Base-by-base conservation (phyloP, 2,113 vertebrate species). In the Diadophis punctatus region DNA sequence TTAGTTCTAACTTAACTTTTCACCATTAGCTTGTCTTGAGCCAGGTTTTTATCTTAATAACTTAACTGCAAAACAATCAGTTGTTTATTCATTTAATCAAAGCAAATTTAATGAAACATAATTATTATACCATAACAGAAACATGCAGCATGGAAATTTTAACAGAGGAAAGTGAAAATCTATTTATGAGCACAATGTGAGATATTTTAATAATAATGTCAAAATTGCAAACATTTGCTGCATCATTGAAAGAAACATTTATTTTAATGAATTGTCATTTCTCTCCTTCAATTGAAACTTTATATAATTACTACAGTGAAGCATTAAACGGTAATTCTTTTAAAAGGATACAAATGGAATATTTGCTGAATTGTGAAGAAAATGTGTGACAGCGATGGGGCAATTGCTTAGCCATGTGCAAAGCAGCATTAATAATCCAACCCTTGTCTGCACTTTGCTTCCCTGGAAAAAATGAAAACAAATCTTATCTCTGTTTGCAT, bases 331-430 rank as follows among this genome's bases (percentile, higher is more conserved):
- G 25, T 5, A 23, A 86, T 92, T 80, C 92, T 58, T 88, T 56
- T 20, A 18, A 92, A 98, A 99, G 99, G 99, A 99, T 99, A 99
- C 99, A 92, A 99, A 99, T 87, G 99, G 99, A 90, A 99, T 97
- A 52, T 99, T 99, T 95, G 99, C 98, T 93, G 99, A 98, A 88
- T 99, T 99, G 97, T 99, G 99, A 88, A 99, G 98, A 96, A 99
- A 99, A 96, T 99, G 99, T 1, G 98, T 99, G 95, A 99, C 99
- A 1, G 99, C 99, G 63, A 99, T 99, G 0, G 99, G 99, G 96
- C 99, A 99, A 97, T 98, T 99, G 97, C 98, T 99, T 92, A 99
- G 98, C 99, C 99, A 99, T 1, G 99, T 99, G 93, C 99, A 99
- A 90, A 99, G 98, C 96, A 99, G 96, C 98, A 99, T 99, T 96